These are phyloP conservation scores for Parazoanthus atlanticus DNA, from an alignment of 92 coral and sea anemone genomes.

Conservation along the genomic window DNA sequence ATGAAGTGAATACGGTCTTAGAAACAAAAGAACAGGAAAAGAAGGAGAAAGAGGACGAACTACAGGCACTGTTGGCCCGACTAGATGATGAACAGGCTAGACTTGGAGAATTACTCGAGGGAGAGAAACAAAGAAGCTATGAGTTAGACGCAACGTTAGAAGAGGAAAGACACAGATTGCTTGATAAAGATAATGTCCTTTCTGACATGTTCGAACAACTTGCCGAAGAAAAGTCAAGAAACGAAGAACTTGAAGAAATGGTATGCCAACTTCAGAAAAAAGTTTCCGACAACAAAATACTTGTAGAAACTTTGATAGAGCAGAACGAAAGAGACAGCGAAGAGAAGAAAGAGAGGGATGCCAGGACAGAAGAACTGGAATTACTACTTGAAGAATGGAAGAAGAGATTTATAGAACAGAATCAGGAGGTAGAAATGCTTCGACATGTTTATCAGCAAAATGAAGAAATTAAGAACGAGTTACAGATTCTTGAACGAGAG, in stretches of 20 bases:
- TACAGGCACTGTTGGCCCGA: constrained; percentile 57
- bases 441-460: constrained; percentile 33
- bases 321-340: constrained; percentile 42
- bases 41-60: constrained; percentile 69
- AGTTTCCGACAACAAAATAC: constrained; percentile 43
- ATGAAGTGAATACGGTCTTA: constrained; percentile 58
- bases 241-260: constrained; percentile 63
- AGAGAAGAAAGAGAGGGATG: constrained; percentile 49
- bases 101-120: constrained; percentile 63
- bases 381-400: constrained; percentile 42
- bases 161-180: constrained; percentile 40
- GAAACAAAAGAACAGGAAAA: constrained; percentile 58
- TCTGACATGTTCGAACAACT: constrained; percentile 38
- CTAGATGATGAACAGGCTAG: constrained; percentile 65
- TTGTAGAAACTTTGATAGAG: constrained; percentile 40
- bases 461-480: constrained; percentile 58
- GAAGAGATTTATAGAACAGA: constrained; percentile 49
- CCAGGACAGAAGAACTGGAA: constrained; percentile 39
- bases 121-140: constrained; percentile 58
- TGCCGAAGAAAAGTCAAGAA: constrained; percentile 59
- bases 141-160: constrained; percentile 53
- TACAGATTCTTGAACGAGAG: constrained; percentile 50
- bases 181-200: constrained; percentile 49
- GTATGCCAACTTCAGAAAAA: constrained; percentile 56
- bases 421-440: constrained; percentile 48